Percentiles rank a stretch among this genome's conserved stretches.
Conservation (phyloP, 2,888 invertebrate species). For the Arctia plantaginis region DNA sequence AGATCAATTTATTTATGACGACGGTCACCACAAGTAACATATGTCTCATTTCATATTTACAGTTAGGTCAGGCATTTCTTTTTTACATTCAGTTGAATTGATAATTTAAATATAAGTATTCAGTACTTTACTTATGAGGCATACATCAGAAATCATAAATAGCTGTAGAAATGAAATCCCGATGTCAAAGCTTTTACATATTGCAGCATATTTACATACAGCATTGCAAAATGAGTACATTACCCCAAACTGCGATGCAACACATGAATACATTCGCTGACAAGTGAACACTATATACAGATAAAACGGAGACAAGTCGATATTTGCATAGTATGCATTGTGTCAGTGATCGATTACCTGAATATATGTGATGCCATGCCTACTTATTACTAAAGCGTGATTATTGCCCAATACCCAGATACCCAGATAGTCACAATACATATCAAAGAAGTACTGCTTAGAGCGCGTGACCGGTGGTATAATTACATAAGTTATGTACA, state of each 20-base stretch:
- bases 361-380: conserved; percentile 49
- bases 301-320: conserved; percentile 29
- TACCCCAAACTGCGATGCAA: conserved; percentile 14
- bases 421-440: conserved; percentile 51
- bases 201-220: conserved; percentile 11
- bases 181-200: conserved; percentile 3
- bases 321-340: conserved; percentile 54
- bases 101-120: not conserved
- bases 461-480: conserved; percentile 46
- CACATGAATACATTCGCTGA: conserved; percentile 11
- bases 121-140: not conserved
- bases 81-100: not conserved
- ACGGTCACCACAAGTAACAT: too few relatives aligned
- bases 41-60: not conserved
- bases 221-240: conserved; percentile 21
- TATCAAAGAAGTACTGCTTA: conserved; percentile 46
- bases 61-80: not conserved
- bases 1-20: too few relatives aligned
- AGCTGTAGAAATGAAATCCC: conserved; percentile 2
- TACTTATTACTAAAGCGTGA: conserved; percentile 58
- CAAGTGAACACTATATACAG: conserved; percentile 12
- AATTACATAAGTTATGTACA: conserved; percentile 45
- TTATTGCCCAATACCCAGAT: conserved; percentile 63
- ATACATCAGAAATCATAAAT: not conserved
- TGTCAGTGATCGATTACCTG: conserved; percentile 55